Conservation (phyloP, 2,797 vertebrate genomes). For the Coregonus suidteri region DNA sequence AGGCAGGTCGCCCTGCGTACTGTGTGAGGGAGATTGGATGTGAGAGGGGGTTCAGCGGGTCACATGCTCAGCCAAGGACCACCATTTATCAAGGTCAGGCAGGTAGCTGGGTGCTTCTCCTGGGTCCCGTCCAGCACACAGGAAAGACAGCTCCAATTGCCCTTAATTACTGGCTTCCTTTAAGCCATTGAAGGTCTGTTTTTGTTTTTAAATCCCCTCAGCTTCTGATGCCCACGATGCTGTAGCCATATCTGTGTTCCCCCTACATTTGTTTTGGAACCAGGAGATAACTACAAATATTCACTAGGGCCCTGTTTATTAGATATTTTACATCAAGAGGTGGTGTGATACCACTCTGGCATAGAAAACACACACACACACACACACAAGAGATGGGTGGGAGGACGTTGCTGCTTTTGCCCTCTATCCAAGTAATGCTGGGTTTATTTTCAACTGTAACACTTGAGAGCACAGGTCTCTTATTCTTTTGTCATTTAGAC, state of each 20-base stretch:
- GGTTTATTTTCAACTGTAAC: not conserved
- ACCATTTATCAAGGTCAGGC: conserved; percentile 85
- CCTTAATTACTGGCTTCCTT: conserved; percentile 57
- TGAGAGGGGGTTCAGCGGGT: conserved; percentile 88
- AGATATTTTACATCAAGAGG: not conserved
- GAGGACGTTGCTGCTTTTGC: not conserved
- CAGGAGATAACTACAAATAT: not conserved
- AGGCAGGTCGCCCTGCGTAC: conserved; percentile 84
- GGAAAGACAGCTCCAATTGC: conserved; percentile 55
- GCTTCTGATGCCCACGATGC: too few relatives aligned
- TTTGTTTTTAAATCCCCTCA: conserved; percentile 32
- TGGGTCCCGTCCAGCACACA: conserved; percentile 31
- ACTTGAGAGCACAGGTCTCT: not conserved
- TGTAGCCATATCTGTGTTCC: not conserved
- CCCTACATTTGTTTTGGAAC: not conserved
- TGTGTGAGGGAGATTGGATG: conserved; percentile 82
- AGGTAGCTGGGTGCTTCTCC: conserved; percentile 77
- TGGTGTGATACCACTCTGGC: not conserved
- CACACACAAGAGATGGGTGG: too few relatives aligned
- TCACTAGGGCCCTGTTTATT: not conserved
- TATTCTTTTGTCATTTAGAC: not conserved
- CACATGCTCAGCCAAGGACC: conserved; percentile 87
- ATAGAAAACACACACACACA: too few relatives aligned
- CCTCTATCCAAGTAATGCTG: not conserved
- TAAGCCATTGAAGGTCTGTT: conserved; percentile 41